phyloP scores from a whole-genome alignment of 2,113 vertebrate genomes.

The Pterocles orientalis region DNA sequence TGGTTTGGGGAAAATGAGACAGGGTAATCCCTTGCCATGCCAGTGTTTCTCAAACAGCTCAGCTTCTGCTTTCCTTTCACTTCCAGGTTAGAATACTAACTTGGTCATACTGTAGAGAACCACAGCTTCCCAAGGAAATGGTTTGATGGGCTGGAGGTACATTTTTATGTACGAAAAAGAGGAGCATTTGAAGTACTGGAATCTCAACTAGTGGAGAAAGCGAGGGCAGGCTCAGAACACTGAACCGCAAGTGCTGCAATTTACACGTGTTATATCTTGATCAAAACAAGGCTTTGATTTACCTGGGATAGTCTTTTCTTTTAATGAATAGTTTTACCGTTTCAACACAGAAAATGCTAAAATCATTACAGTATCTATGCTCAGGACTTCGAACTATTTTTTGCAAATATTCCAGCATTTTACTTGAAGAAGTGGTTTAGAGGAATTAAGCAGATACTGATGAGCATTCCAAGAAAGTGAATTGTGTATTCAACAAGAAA shows the following conservation, averaged over 20 bases:
- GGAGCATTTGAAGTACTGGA: not conserved
- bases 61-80: constrained; percentile 30
- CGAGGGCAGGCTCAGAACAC: accelerated
- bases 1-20: constrained; percentile 35
- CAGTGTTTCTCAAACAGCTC: constrained; percentile 24
- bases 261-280: not conserved
- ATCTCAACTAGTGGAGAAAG: not conserved
- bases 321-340: not conserved
- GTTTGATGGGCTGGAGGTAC: not conserved
- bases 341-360: not conserved
- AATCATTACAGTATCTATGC: not conserved
- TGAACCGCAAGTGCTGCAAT: not conserved
- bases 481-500: not conserved
- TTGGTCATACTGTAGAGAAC: not conserved
- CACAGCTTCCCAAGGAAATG: constrained; percentile 44
- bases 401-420: not conserved
- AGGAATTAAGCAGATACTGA: not conserved
- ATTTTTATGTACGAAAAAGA: not conserved
- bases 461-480: not conserved
- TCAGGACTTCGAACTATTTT: not conserved
- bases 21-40: constrained; percentile 38
- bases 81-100: constrained; percentile 40
- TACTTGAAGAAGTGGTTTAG: not conserved
- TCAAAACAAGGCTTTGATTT: not conserved
- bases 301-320: not conserved